phyloP scores from a whole-genome alignment of 2,113 vertebrate species.

The Aptenodytes patagonicus region DNA sequence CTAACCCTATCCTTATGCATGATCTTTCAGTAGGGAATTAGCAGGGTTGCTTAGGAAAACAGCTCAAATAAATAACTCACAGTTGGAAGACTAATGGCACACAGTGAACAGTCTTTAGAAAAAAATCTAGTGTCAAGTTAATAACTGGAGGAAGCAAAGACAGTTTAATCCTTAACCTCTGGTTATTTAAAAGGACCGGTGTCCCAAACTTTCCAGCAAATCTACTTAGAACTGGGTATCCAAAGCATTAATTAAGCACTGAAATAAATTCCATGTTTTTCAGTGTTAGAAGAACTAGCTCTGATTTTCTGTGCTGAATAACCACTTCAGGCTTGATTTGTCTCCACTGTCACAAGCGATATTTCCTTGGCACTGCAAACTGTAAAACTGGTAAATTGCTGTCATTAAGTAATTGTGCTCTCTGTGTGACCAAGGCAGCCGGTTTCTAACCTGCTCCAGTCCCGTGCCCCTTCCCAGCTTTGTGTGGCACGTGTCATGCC shows the following conservation, averaged over 20 bases:
- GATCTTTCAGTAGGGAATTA: background rate
- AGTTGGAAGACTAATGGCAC: background rate
- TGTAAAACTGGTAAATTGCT: constrained; percentile 37
- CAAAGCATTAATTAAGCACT: background rate
- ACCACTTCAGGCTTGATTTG: background rate
- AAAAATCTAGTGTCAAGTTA: background rate
- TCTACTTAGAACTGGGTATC: background rate
- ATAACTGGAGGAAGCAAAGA: background rate
- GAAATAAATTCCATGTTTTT: background rate
- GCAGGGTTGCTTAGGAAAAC: constrained; percentile 12
- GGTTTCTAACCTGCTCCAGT: background rate
- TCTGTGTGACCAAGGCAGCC: background rate
- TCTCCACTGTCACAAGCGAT: background rate
- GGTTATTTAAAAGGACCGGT: background rate
- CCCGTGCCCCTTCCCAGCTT: background rate
- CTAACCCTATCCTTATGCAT: background rate
- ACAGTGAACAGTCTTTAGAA: background rate
- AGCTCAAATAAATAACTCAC: constrained; percentile 24
- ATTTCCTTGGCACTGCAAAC: constrained; percentile 23
- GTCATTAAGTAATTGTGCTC: constrained; percentile 41
- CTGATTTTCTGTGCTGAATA: background rate
- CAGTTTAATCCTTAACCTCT: background rate
- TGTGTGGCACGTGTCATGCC: background rate
- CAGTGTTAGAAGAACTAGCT: background rate
- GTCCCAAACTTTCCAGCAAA: background rate